A percentile compares a stretch with the other conserved stretches of the same genome.
phyloP scores from a whole-genome alignment of 2,113 vertebrate genomes.

The Elephas maximus region DNA sequence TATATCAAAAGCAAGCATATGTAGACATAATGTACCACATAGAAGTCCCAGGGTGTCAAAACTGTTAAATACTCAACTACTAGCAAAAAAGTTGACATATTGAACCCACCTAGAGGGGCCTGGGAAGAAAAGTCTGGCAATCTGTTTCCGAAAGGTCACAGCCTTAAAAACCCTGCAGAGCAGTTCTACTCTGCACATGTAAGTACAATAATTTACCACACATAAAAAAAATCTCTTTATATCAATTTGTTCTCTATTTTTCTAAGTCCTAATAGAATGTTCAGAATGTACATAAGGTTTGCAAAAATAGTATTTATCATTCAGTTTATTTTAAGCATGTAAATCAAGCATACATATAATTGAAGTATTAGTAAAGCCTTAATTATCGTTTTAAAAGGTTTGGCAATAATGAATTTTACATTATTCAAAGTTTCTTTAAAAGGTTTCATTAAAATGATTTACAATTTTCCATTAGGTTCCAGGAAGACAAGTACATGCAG shows the following conservation, averaged over 20 bases:
- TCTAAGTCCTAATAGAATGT: not conserved
- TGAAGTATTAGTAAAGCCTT: conserved; percentile 29
- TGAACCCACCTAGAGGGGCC: not conserved
- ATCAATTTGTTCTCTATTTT: conserved; percentile 5
- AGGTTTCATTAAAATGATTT: conserved; percentile 75
- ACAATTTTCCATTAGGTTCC: conserved; percentile 56
- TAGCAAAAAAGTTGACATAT: not conserved
- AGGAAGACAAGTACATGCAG: not conserved
- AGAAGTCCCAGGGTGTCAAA: too few species aligned
- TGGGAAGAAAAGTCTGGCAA: not conserved
- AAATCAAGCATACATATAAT: conserved; percentile 53
- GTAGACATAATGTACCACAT: not conserved
- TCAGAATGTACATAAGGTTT: not conserved
- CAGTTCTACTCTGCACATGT: not conserved
- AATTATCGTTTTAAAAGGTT: conserved; percentile 54
- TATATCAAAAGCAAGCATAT: not conserved
- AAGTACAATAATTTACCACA: not conserved
- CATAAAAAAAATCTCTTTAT: not conserved
- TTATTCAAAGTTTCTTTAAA: conserved; percentile 72
- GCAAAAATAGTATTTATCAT: conserved; percentile 26
- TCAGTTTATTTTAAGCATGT: conserved; percentile 44
- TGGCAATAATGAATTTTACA: conserved; percentile 71
- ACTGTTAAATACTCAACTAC: not conserved
- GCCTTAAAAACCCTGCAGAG: not conserved
- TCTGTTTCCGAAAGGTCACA: not conserved